Evolutionary conservation across 2,888 invertebrate genomes (phyloP).

Genomic region (Agapostemon virescens): DNA sequence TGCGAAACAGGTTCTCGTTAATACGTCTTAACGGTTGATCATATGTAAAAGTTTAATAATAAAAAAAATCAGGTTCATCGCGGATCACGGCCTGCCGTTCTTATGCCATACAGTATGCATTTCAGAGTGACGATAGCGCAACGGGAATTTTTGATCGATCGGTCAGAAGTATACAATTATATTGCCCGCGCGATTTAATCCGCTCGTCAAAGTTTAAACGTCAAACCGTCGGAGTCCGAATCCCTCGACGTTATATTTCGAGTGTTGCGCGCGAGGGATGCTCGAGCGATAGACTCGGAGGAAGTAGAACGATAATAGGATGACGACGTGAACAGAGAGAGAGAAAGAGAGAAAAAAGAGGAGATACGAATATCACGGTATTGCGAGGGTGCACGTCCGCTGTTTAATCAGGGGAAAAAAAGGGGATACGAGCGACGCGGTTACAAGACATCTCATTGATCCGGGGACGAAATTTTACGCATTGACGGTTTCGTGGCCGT

Average conservation of each 20-base stretch:
- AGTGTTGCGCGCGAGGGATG: not conserved
- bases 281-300: slow-evolving; percentile 2
- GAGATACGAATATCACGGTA: slow-evolving; percentile 26
- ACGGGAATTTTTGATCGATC: slow-evolving; percentile 20
- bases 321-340: not conserved
- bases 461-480: slow-evolving; percentile 37
- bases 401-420: slow-evolving; percentile 33
- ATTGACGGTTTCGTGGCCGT: slow-evolving; percentile 29
- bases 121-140: not conserved
- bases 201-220: not conserved
- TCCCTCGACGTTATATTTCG: not conserved
- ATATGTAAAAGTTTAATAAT: slow-evolving; percentile 19
- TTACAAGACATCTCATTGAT: slow-evolving; percentile 43
- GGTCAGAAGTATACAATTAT: not conserved
- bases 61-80: slow-evolving; percentile 1
- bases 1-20: not conserved
- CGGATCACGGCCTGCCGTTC: not conserved
- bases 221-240: not conserved
- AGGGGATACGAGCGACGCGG: slow-evolving; percentile 13
- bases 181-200: slow-evolving; percentile 13
- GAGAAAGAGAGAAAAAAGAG: not conserved
- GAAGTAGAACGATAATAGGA: slow-evolving; percentile 23
- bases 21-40: not conserved
- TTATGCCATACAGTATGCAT: not conserved
- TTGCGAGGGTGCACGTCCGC: slow-evolving; percentile 43